phyloP scores from a whole-genome alignment of 2,888 invertebrate species.

The Rosalia funebris region DNA sequence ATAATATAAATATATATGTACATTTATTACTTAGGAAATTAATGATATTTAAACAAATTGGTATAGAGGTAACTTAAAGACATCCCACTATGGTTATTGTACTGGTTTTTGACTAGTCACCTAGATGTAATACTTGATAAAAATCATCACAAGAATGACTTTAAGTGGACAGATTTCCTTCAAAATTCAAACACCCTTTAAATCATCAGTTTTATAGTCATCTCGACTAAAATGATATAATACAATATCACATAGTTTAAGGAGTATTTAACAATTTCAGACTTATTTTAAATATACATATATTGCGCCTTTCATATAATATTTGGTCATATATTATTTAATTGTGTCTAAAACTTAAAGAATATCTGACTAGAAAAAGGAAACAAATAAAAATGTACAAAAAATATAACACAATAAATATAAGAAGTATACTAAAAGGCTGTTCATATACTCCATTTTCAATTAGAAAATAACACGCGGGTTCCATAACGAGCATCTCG shows the following conservation, averaged over 20 bases:
- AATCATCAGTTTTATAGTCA: slow-evolving; percentile 16
- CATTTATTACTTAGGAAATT: slow-evolving; percentile 24
- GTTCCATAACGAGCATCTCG: no score
- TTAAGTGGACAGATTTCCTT: slow-evolving; percentile 34
- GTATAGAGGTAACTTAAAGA: slow-evolving; percentile 37
- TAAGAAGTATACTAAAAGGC: background rate
- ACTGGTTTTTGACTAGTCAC: slow-evolving; percentile 39
- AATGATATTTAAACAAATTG: slow-evolving; percentile 28
- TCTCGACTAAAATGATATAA: slow-evolving; percentile 41
- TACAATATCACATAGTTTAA: slow-evolving; percentile 58
- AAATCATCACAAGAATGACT: slow-evolving; percentile 25
- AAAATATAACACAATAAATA: slow-evolving; percentile 10
- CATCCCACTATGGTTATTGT: slow-evolving; percentile 31
- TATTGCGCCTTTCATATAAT: slow-evolving; percentile 50
- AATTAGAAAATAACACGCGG: no score
- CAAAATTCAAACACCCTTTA: slow-evolving; percentile 11
- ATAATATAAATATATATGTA: slow-evolving; percentile 22
- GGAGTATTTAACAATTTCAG: slow-evolving; percentile 58
- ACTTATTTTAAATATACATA: slow-evolving; percentile 48
- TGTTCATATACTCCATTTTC: no score
- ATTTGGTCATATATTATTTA: slow-evolving; percentile 51
- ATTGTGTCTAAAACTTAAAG: slow-evolving; percentile 48
- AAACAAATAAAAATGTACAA: slow-evolving; percentile 27
- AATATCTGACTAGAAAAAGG: slow-evolving; percentile 47
- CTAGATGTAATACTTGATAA: slow-evolving; percentile 32